Evolutionary conservation across 92 coral and sea anemone genomes (phyloP).

Genomic region (Parazoanthus atlanticus): DNA sequence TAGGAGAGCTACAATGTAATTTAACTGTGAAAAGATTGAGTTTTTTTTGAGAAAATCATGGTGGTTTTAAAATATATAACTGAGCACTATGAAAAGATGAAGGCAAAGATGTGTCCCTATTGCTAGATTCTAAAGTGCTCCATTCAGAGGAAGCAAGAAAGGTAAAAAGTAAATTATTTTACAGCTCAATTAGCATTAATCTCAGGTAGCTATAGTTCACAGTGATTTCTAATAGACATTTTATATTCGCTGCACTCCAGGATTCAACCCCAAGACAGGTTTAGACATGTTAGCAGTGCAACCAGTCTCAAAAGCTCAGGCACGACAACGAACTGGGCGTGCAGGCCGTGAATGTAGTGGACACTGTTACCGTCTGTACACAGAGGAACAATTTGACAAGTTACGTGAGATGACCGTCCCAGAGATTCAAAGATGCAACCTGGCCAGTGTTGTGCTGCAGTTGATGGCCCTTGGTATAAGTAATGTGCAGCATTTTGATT

Average conservation of each 20-base stretch:
- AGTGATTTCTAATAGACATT: no score
- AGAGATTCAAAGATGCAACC: constrained; percentile 92
- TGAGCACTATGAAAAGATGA: no score
- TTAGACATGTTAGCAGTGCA: constrained; percentile 90
- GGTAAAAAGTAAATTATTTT: no score
- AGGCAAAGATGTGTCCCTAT: no score
- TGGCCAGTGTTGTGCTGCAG: constrained; percentile 83
- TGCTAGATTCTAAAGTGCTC: no score
- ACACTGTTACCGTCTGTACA: constrained; percentile 89
- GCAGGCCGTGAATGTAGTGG: constrained; percentile 98
- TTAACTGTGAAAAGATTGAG: no score
- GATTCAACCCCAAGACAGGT: constrained; percentile 95
- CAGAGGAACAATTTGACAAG: constrained; percentile 93
- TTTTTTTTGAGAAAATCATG: no score
- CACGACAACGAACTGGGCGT: constrained; percentile 92
- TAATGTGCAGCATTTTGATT: constrained; percentile 83
- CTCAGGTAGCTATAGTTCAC: background rate
- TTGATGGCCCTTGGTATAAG: constrained; percentile 87
- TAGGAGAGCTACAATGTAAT: no score
- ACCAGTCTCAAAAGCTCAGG: constrained; percentile 99
- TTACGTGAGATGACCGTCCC: constrained; percentile 82
- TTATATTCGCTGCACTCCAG: constrained; percentile 27
- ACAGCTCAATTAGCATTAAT: no score
- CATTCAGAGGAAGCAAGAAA: no score
- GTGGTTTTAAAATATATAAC: no score